Conservation (phyloP, 2,888 invertebrate species). For the Pimpla rufipes region DNA sequence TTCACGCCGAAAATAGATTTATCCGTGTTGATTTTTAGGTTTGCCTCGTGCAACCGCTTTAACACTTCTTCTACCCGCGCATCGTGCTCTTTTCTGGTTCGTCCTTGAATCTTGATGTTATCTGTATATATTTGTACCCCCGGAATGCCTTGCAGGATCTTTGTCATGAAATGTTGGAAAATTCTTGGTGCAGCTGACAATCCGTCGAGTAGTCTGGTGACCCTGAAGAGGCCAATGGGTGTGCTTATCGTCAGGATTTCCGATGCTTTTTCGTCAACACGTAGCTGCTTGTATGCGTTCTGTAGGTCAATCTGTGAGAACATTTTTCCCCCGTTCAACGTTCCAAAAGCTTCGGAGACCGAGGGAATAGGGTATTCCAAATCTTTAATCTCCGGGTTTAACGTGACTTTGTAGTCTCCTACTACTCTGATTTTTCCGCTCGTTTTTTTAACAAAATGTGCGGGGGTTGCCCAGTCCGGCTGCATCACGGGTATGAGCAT, state of each 20-base stretch:
- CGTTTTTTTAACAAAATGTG: constrained; percentile 65
- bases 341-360: constrained; percentile 70
- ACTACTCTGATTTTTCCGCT: constrained; percentile 68
- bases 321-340: constrained; percentile 68
- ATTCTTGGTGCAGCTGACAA: constrained; percentile 58
- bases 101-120: constrained; percentile 55
- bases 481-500: constrained; percentile 60
- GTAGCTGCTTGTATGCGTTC: constrained; percentile 71
- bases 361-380: constrained; percentile 74
- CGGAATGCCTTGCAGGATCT: constrained; percentile 50
- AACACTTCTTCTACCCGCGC: constrained; percentile 42
- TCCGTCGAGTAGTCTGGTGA: constrained; percentile 57
- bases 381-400: constrained; percentile 74
- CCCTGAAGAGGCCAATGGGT: constrained; percentile 56
- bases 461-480: constrained; percentile 71
- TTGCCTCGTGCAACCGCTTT: constrained; percentile 36
- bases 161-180: constrained; percentile 56
- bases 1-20: constrained; percentile 55
- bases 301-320: constrained; percentile 72
- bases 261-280: constrained; percentile 69
- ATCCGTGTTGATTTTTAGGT: constrained; percentile 46
- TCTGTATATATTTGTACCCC: constrained; percentile 57
- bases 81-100: constrained; percentile 48
- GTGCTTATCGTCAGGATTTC: constrained; percentile 70
- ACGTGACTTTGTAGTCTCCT: constrained; percentile 72